Evolutionary conservation across 2,888 invertebrate species (phyloP), one percentile per base, ranked within the genome.

Genomic region (Polia nebulosa): DNA sequence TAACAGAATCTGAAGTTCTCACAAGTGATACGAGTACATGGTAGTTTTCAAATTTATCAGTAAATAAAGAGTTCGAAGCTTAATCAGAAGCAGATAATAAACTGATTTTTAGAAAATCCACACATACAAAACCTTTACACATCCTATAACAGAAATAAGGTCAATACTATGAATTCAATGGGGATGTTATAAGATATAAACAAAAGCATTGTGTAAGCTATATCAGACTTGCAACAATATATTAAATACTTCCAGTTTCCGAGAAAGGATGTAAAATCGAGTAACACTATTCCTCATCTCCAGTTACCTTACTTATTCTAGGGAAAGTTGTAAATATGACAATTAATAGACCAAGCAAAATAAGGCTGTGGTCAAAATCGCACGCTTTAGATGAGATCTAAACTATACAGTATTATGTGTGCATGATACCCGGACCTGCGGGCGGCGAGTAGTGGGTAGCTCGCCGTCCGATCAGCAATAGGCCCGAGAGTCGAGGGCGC

Each of bases 281-380:
- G 90, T 88, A 90, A 89, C 79, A 83, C 83, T 85, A 90, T 89
- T 87, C 88, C 85, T 86, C 88, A 88, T 88, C 86, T 93, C 89
- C 74, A 78, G 89, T 92, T 92, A 90, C 92, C 84, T 73, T 92
- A 90, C 91, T 84, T 74, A 75, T 80, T 84, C 77, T 56, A 69
- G 68, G 80, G 79, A 88, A 88, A 88, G 89, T 82, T 84, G 85
- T 93, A 92, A 92, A 92, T 88, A 86, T 88, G 81, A 86, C 89
- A 90, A 92, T 92, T 91, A 91, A 91, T 90, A 88, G 85, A 68
- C 76, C 81, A 76, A 76, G 78, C 65, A 65, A 20, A 36, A 22
- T 72, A 80, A 82, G 39, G 69, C 27, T 53, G 45, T 45, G 64
- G 39, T 52, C 52, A 65, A 25, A 69, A 56, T 32, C 6, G 55